Percentiles rank a stretch among this genome's conserved stretches.
Evolutionary conservation across 2,113 vertebrate genomes (phyloP).

Genomic region (Lepus americanus): DNA sequence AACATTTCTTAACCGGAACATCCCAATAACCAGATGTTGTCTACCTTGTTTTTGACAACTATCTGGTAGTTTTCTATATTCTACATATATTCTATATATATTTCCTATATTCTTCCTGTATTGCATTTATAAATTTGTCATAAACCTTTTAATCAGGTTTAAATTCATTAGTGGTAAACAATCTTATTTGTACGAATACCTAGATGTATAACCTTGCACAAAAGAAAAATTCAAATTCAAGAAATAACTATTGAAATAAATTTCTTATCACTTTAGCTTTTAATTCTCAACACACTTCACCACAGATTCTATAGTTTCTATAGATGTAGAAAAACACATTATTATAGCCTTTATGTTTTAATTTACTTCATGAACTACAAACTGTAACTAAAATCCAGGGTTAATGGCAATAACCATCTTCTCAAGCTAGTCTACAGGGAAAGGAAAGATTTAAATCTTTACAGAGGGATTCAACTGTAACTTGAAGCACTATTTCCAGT

Average conservation of each 20-base stretch:
- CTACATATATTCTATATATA: background rate
- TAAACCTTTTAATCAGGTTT: background rate
- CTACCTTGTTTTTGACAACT: background rate
- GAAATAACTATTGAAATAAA: background rate
- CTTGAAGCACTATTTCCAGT: background rate
- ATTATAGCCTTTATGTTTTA: background rate
- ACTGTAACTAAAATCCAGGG: background rate
- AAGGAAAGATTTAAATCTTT: conserved; percentile 21
- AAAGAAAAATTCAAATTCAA: background rate
- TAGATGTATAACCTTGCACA: background rate
- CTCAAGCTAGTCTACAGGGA: background rate
- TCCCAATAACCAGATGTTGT: background rate
- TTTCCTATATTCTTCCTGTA: background rate
- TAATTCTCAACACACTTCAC: background rate
- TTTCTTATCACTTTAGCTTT: background rate
- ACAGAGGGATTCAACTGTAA: background rate
- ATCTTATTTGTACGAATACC: background rate
- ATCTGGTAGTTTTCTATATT: background rate
- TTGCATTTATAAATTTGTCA: background rate
- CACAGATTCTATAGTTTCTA: background rate
- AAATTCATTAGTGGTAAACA: background rate
- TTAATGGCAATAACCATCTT: background rate
- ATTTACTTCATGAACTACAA: background rate
- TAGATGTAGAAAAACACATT: background rate
- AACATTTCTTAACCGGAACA: background rate